A percentile compares a stretch with the other conserved stretches of the same genome.
These are phyloP conservation scores for Nemotelus pantherinus DNA, from an alignment of 2,888 invertebrate species.

Conservation along the genomic window DNA sequence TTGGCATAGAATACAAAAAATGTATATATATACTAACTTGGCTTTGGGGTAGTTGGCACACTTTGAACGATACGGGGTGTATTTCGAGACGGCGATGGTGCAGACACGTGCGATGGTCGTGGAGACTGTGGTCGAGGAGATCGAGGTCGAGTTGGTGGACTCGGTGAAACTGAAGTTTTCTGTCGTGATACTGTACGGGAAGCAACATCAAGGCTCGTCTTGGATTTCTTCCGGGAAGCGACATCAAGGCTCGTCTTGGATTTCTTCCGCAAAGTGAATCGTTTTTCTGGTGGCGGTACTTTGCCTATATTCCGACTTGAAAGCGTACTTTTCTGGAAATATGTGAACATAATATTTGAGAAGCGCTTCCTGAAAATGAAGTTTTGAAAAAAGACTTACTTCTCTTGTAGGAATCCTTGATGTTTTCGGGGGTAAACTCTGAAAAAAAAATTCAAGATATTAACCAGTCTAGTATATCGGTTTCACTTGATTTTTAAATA, in stretches of 20 bases:
- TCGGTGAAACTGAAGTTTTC: conserved; percentile 30
- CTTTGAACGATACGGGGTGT: background rate
- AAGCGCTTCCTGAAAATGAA: background rate
- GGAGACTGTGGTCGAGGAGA: conserved; percentile 2
- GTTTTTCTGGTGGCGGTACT: conserved; percentile 43
- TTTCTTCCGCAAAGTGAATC: conserved; percentile 44
- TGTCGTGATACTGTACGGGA: conserved; percentile 15
- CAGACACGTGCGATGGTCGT: background rate
- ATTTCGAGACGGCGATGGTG: background rate
- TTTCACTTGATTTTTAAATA: background rate
- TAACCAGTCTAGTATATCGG: background rate
- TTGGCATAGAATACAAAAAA: background rate
- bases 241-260: conserved; percentile 42
- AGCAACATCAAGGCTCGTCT: conserved; percentile 38
- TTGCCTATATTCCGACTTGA: conserved; percentile 22
- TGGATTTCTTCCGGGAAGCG: conserved; percentile 44
- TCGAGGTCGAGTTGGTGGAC: background rate
- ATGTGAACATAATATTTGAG: background rate
- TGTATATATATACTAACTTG: conserved; percentile 11
- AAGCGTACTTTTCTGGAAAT: conserved; percentile 38
- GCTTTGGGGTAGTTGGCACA: background rate
- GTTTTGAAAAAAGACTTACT: conserved; percentile 23
- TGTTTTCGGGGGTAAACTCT: conserved; percentile 6
- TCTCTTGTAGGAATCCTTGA: conserved; percentile 46
- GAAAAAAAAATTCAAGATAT: conserved; percentile 5